phyloP scores from a whole-genome alignment of 2,797 vertebrate species.

The Tolypeutes matacus region DNA sequence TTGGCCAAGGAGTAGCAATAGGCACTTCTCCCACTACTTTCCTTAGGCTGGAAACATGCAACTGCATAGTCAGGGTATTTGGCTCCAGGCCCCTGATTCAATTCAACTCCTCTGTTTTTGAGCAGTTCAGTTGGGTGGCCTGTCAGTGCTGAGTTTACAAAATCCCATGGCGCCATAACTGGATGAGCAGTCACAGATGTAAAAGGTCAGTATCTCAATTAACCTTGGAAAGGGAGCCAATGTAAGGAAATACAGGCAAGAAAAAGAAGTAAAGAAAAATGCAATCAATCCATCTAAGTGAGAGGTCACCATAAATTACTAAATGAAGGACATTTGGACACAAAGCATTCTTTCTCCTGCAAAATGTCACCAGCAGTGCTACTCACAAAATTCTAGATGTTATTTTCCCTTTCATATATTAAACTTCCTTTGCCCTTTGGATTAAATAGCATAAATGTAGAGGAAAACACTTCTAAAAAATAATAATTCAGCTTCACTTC shows the following conservation, averaged over 20 bases:
- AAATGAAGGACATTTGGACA: conserved; percentile 84
- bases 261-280: conserved; percentile 81
- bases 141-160: conserved; percentile 84
- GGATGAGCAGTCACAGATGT: conserved; percentile 72
- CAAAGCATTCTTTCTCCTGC: conserved; percentile 75
- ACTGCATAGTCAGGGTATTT: conserved; percentile 8
- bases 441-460: conserved; percentile 29
- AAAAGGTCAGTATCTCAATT: conserved; percentile 88
- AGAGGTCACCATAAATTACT: conserved; percentile 84
- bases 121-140: conserved; percentile 75
- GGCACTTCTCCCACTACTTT: background rate
- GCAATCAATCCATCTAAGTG: conserved; percentile 84
- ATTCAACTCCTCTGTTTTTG: conserved; percentile 55
- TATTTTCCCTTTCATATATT: conserved; percentile 47
- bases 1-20: background rate
- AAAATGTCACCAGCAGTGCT: conserved; percentile 81
- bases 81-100: conserved; percentile 67
- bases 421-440: conserved; percentile 14
- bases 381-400: conserved; percentile 50
- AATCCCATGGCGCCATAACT: conserved; percentile 64
- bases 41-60: background rate
- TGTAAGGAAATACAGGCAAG: conserved; percentile 80
- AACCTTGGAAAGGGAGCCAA: conserved; percentile 86
- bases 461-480: background rate
- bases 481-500: conserved; percentile 8